Conservation (phyloP, 2,888 invertebrate genomes). For the Tillus elongatus region DNA sequence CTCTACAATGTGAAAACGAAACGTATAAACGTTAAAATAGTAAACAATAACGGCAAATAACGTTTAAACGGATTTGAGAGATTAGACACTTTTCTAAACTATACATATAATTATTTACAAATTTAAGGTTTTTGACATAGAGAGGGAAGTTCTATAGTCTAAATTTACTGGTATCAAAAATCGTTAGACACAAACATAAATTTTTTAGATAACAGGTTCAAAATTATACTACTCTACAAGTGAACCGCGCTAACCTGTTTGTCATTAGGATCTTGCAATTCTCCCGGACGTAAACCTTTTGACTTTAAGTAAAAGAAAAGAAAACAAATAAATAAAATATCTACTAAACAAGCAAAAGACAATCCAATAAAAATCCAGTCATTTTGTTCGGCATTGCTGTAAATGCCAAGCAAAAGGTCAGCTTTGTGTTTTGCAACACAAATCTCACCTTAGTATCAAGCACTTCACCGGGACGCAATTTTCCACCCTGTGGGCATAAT, state of each 20-base stretch:
- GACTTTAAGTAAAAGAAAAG: slow-evolving; percentile 55
- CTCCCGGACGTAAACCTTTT: slow-evolving; percentile 68
- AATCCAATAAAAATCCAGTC: slow-evolving; percentile 21
- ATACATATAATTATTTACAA: slow-evolving; percentile 28
- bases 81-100: slow-evolving; percentile 28
- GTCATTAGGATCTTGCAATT: slow-evolving; percentile 51
- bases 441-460: slow-evolving; percentile 67
- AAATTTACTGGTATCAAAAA: too few relatives aligned
- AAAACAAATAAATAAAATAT: slow-evolving; percentile 27
- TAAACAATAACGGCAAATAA: too few relatives aligned
- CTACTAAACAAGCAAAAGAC: slow-evolving; percentile 24
- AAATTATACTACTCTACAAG: not conserved
- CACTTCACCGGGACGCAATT: slow-evolving; percentile 72
- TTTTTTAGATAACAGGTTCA: slow-evolving; percentile 15
- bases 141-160: too few relatives aligned
- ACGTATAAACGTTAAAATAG: too few relatives aligned
- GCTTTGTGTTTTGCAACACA: slow-evolving; percentile 46
- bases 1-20: too few relatives aligned
- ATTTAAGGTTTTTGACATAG: too few relatives aligned
- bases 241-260: slow-evolving; percentile 58
- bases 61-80: slow-evolving; percentile 10
- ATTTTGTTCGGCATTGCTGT: slow-evolving; percentile 1
- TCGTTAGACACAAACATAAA: slow-evolving; percentile 42
- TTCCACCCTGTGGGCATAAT: slow-evolving; percentile 56
- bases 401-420: slow-evolving; percentile 37